A percentile compares a stretch with the other conserved stretches of the same genome.
Conservation (phyloP, 1,140 invertebrate genomes). For the Meteorus sp. region DNA sequence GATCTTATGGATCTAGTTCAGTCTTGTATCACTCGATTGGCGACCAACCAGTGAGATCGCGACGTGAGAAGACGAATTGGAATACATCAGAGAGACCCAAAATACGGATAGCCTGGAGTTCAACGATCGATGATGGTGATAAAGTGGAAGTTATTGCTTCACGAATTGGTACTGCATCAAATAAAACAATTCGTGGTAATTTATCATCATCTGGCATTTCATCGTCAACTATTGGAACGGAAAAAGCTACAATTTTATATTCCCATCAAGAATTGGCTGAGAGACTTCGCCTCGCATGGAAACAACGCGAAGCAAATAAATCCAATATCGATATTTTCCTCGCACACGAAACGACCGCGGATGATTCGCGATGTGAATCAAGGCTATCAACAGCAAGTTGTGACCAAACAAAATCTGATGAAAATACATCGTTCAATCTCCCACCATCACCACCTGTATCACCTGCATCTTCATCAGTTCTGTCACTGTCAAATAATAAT, state of each 20-base stretch:
- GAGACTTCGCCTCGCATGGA: conserved; percentile 58
- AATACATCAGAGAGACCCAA: conserved; percentile 33
- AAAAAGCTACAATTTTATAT: conserved; percentile 57
- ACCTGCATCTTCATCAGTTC: conserved; percentile 13
- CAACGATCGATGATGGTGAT: conserved; percentile 31
- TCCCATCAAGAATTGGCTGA: conserved; percentile 60
- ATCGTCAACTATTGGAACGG: conserved; percentile 38
- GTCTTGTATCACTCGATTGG: not conserved
- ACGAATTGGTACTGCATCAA: conserved; percentile 36
- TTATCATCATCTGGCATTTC: not conserved
- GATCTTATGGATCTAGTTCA: conserved; percentile 20
- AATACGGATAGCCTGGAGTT: conserved; percentile 48
- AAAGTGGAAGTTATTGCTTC: conserved; percentile 50
- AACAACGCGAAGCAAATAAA: conserved; percentile 56
- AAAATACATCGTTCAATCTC: not conserved
- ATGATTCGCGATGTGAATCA: conserved; percentile 45
- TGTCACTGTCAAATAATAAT: not conserved
- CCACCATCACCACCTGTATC: no score
- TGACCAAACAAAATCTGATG: not conserved
- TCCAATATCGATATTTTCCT: conserved; percentile 63
- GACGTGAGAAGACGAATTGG: conserved; percentile 21
- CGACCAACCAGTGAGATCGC: conserved; percentile 14
- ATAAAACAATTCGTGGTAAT: not conserved
- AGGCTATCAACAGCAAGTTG: conserved; percentile 34
- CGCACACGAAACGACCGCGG: conserved; percentile 50